Conservation (phyloP, 2,113 vertebrate species). For the Cheilinus undulatus region DNA sequence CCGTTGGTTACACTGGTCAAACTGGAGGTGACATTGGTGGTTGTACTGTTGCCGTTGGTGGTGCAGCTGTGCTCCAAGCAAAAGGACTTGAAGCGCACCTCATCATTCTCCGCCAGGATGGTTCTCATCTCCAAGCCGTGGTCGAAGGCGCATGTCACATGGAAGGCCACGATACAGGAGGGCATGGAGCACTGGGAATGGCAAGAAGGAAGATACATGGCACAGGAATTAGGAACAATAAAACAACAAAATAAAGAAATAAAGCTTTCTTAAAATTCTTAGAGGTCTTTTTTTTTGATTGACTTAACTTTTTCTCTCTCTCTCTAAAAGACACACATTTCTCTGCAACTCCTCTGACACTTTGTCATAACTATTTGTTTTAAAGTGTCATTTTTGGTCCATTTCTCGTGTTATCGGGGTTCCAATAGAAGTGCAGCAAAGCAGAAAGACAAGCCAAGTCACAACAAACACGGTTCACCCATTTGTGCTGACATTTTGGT, state of each 20-base stretch:
- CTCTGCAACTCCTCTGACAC: constrained; percentile 16
- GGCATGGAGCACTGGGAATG: constrained; percentile 93
- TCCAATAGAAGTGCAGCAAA: constrained; percentile 39
- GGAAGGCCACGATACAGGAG: constrained; percentile 95
- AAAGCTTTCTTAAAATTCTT: no score
- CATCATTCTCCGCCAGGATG: constrained; percentile 94
- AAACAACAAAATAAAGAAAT: no score
- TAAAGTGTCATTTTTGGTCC: constrained; percentile 47
- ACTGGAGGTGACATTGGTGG: constrained; percentile 27
- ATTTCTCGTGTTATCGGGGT: constrained; percentile 46
- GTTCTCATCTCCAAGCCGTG: constrained; percentile 96
- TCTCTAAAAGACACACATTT: background rate
- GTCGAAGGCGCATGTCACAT: constrained; percentile 98
- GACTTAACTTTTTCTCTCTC: background rate
- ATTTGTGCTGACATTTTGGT: constrained; percentile 49
- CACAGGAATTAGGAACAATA: background rate
- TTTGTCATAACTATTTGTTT: constrained; percentile 45
- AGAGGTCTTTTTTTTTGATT: background rate
- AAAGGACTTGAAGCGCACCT: constrained; percentile 98
- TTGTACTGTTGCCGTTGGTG: constrained; percentile 55
- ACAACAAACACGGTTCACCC: constrained; percentile 64
- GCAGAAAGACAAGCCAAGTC: constrained; percentile 60
- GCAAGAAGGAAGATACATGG: background rate
- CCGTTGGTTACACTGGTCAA: constrained; percentile 37
- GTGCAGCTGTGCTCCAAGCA: constrained; percentile 94